Evolutionary conservation across 92 coral and sea anemone genomes (phyloP).

Genomic region (Palythoa grandis): DNA sequence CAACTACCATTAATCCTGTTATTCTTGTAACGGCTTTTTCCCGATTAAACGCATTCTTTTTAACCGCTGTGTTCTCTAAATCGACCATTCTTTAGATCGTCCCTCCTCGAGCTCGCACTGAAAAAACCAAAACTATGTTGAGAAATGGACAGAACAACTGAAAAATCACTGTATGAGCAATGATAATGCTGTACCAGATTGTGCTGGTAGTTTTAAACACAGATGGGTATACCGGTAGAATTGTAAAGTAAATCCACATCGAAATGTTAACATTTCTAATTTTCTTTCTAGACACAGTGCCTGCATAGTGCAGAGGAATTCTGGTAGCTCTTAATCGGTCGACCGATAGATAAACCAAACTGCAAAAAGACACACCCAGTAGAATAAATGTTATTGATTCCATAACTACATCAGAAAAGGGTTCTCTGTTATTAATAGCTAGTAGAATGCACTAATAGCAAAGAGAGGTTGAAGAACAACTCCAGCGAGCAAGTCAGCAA

Average conservation of each 20-base stretch:
- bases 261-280: too few species aligned
- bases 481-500: neutral
- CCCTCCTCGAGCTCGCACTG: conserved; percentile 1
- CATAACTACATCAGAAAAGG: too few species aligned
- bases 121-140: neutral
- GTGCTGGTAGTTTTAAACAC: neutral
- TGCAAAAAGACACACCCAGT: too few species aligned
- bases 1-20: neutral
- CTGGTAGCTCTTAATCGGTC: neutral
- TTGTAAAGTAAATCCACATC: neutral
- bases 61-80: neutral
- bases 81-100: neutral
- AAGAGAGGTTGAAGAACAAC: neutral
- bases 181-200: neutral
- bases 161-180: neutral
- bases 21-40: conserved; percentile 18
- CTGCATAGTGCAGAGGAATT: neutral
- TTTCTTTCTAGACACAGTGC: too few species aligned
- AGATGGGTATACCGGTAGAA: neutral
- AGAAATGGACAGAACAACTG: neutral
- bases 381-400: too few species aligned
- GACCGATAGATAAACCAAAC: too few species aligned
- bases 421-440: too few species aligned
- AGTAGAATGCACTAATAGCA: too few species aligned
- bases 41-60: neutral